Conservation (phyloP, 2,113 vertebrate genomes). For the Phaethornis superciliosus region DNA sequence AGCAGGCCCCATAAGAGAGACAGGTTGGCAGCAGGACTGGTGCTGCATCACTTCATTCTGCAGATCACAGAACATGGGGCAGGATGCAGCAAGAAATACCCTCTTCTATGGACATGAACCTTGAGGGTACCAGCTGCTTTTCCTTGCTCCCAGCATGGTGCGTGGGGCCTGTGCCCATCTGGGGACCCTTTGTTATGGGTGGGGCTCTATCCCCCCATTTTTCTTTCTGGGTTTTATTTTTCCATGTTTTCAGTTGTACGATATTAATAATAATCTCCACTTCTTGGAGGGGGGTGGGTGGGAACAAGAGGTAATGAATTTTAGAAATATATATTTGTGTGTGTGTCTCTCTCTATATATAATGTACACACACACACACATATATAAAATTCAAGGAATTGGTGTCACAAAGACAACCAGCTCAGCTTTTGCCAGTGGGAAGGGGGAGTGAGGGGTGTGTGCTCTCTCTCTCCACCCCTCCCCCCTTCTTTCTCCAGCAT, state of each 20-base stretch:
- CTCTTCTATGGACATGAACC: constrained; percentile 1
- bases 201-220: constrained; percentile 50
- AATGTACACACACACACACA: constrained; percentile 59
- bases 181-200: constrained; percentile 57
- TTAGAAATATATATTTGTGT: constrained; percentile 52
- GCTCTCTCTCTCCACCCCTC: background rate
- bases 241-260: constrained; percentile 70
- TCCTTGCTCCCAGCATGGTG: constrained; percentile 23
- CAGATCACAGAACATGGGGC: background rate
- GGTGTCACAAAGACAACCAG: constrained; percentile 58
- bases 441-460: background rate
- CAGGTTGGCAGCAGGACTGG: constrained; percentile 54
- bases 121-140: constrained; percentile 16
- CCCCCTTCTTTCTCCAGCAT: constrained; percentile 62
- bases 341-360: constrained; percentile 51
- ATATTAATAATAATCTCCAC: constrained; percentile 73
- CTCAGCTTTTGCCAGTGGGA: constrained; percentile 61
- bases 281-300: constrained; percentile 69
- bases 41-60: constrained; percentile 2
- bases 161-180: constrained; percentile 51
- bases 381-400: constrained; percentile 61
- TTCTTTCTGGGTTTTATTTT: constrained; percentile 68
- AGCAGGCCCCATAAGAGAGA: background rate
- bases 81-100: constrained; percentile 2
- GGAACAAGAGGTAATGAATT: constrained; percentile 70